Conservation (phyloP, 2,888 invertebrate genomes). For the Anticlea derivata region DNA sequence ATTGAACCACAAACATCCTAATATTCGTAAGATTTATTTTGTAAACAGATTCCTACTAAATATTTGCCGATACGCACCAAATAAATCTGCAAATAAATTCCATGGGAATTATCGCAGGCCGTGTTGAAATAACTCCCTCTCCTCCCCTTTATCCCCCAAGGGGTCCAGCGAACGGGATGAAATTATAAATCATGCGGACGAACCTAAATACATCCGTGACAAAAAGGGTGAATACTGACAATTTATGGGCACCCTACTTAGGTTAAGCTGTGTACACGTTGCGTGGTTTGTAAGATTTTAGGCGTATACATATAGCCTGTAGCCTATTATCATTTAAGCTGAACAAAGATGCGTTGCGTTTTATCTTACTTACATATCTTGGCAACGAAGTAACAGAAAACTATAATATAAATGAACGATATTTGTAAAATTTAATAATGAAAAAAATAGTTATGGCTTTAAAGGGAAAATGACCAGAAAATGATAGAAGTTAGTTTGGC, state of each 20-base stretch:
- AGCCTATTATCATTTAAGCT: no score
- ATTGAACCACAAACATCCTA: no score
- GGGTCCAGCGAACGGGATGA: conserved; percentile 44
- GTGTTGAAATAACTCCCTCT: conserved; percentile 12
- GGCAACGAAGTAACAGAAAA: no score
- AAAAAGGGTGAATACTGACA: conserved; percentile 75
- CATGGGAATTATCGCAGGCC: conserved; percentile 19
- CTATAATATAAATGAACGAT: no score
- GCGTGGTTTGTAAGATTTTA: conserved; percentile 2
- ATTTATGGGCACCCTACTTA: conserved; percentile 55
- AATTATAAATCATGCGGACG: conserved; percentile 73
- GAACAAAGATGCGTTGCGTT: no score
- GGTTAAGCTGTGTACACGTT: conserved; percentile 10
- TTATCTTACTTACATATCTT: no score
- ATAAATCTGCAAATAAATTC: conserved; percentile 11
- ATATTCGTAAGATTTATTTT: no score
- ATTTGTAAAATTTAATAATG: no score
- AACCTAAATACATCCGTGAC: conserved; percentile 78
- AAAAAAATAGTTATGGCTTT: no score
- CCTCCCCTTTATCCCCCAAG: conserved; percentile 35
- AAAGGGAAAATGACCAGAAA: no score
- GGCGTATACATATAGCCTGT: background rate
- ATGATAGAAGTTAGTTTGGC: no score
- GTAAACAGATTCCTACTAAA: no score
- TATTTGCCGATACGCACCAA: background rate